phyloP scores from a whole-genome alignment of 2,797 vertebrate species.

The Gephyroberyx darwinii region DNA sequence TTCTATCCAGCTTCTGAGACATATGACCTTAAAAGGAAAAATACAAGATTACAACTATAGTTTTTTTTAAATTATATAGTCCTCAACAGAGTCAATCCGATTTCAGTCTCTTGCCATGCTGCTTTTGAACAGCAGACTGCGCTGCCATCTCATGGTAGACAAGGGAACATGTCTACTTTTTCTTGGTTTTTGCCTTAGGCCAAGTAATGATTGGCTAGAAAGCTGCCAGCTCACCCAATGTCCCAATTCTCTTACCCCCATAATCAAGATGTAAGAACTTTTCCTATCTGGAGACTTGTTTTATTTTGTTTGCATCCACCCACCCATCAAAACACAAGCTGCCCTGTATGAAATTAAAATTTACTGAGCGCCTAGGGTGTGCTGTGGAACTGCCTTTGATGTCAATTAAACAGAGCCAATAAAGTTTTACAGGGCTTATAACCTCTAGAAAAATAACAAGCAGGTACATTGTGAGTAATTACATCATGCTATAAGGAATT shows the following conservation, averaged over 20 bases:
- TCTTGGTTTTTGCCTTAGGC: background rate
- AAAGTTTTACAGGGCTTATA: slow-evolving; percentile 64
- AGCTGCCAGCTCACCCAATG: background rate
- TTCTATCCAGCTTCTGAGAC: background rate
- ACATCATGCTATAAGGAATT: slow-evolving; percentile 50
- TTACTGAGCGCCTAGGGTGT: slow-evolving; percentile 43
- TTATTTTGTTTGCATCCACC: slow-evolving; percentile 35
- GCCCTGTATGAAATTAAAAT: slow-evolving; percentile 42
- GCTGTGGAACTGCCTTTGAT: slow-evolving; percentile 52
- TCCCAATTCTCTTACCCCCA: background rate
- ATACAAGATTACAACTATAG: slow-evolving; percentile 2
- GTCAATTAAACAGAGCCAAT: slow-evolving; percentile 47
- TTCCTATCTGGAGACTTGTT: slow-evolving; percentile 15
- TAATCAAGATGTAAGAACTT: slow-evolving; percentile 23
- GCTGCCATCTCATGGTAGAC: slow-evolving; percentile 68
- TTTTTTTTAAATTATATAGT: background rate
- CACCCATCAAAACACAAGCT: slow-evolving; percentile 29
- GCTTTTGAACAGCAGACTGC: slow-evolving; percentile 16
- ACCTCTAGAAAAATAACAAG: slow-evolving; percentile 55
- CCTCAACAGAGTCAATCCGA: background rate
- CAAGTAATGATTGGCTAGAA: slow-evolving; percentile 2
- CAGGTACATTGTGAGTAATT: slow-evolving; percentile 50
- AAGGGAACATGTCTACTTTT: background rate
- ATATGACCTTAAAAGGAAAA: slow-evolving; percentile 16
- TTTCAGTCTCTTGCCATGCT: background rate